Evolutionary conservation across 2,797 vertebrate genomes (phyloP), one percentile per base, ranked within the genome.

Genomic region (Fundulus diaphanus): DNA sequence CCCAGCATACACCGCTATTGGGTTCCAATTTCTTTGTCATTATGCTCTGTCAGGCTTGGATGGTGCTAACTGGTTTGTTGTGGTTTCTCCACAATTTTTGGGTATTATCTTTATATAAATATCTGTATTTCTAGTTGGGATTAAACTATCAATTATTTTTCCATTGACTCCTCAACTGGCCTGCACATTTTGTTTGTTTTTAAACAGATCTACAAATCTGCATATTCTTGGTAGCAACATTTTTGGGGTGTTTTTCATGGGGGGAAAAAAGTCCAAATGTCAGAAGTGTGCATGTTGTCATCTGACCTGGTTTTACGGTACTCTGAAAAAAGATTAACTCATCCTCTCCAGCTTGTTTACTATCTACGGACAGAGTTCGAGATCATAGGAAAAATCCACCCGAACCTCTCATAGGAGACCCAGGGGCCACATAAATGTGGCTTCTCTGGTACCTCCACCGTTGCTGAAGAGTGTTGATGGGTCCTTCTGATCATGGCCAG

Each of bases 241-340:
- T 66, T 11, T 44, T 22, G 27, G 56, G 51, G 73, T 31, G 7
- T n/a, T 40, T 42, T 13, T 8, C 35, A n/a, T 46, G 44, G 12
- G 15, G 44, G 35, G n/a, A 24, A 78, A 31, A 61, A 18, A 18
- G 1, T n/a, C 0, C 2, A 73, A 67, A 77, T 35, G 61, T 65
- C 40, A 54, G 35, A 79, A 73, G 16, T 66, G 46, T 51, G 40
- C 68, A 57, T 76, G 44, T 68, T 68, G 18, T 79, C 59, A 77
- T 74, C 70, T 73, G 88, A 73, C 46, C 49, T 77, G 73, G 70
- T 35, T 18, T 46, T 54, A 56, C 54, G 51, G 74, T 82, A 86
- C 85, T 78, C 76, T 81, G 92, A 92, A 86, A 77, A 86, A 92
- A 83, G 82, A 94, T 94, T 85, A 91, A 87, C 90, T 95, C 93